Evolutionary conservation across 2,797 vertebrate species (phyloP).

Genomic region (Coilia nasus): DNA sequence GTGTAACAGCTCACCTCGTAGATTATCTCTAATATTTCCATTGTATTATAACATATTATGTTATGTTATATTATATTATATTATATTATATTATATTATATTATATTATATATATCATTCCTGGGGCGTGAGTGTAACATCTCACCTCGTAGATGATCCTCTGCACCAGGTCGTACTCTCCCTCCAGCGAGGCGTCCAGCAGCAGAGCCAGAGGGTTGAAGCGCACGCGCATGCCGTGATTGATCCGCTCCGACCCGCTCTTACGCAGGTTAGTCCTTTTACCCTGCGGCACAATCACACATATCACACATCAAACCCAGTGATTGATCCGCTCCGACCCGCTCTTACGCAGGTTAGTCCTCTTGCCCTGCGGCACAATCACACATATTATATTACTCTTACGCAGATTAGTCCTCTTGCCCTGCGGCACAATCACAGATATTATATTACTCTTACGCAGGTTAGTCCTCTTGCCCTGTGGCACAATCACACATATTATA

Average conservation of each 20-base stretch:
- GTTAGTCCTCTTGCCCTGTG: no score
- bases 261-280: constrained; percentile 90
- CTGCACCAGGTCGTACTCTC: constrained; percentile 96
- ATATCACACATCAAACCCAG: no score
- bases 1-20: no score
- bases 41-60: no score
- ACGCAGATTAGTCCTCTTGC: constrained; percentile 88
- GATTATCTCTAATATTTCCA: no score
- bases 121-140: no score
- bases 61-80: no score
- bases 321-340: constrained; percentile 80
- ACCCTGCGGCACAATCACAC: constrained; percentile 70
- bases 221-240: constrained; percentile 82
- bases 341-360: constrained; percentile 85
- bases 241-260: constrained; percentile 77
- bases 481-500: neutral
- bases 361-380: constrained; percentile 79
- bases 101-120: no score
- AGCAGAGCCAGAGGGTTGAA: constrained; percentile 93
- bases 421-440: constrained; percentile 66
- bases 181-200: constrained; percentile 93
- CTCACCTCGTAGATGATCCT: constrained; percentile 93
- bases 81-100: no score
- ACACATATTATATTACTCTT: constrained; percentile 74
- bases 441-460: neutral